A percentile compares a stretch with the other conserved stretches of the same genome.
Evolutionary conservation across 2,113 vertebrate species (phyloP).

Genomic region (Chaetura pelagica): DNA sequence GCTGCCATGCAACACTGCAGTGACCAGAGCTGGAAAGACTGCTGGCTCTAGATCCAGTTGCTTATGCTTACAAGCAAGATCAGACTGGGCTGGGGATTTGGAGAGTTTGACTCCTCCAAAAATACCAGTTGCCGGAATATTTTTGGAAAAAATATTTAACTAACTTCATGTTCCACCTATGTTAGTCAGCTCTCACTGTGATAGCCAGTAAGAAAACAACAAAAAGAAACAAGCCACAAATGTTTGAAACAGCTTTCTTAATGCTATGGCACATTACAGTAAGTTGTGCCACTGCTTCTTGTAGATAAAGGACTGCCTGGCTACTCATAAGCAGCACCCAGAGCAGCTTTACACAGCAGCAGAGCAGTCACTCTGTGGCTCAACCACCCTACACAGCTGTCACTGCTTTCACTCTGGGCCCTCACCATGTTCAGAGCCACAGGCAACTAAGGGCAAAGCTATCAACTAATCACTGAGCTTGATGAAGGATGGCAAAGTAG

Average conservation of each 20-base stretch:
- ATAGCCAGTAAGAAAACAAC: background rate
- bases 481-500: constrained; percentile 22
- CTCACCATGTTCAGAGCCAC: background rate
- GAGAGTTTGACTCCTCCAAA: background rate
- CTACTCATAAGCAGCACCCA: background rate
- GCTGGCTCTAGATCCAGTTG: background rate
- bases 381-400: background rate
- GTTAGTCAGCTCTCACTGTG: background rate
- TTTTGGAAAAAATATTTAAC: background rate
- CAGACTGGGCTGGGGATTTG: background rate
- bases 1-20: background rate
- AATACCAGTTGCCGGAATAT: background rate
- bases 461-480: constrained; percentile 4
- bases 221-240: too few species aligned
- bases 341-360: background rate
- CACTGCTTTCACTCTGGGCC: constrained; percentile 5
- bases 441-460: background rate
- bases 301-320: background rate
- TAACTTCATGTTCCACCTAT: background rate
- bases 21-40: background rate
- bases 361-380: background rate
- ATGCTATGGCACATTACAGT: background rate
- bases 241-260: background rate
- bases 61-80: background rate
- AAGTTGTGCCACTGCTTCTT: background rate